Evolutionary conservation across 2,113 vertebrate species (phyloP), one percentile per base, ranked within the genome.

Genomic region (Brevimyrus niger): DNA sequence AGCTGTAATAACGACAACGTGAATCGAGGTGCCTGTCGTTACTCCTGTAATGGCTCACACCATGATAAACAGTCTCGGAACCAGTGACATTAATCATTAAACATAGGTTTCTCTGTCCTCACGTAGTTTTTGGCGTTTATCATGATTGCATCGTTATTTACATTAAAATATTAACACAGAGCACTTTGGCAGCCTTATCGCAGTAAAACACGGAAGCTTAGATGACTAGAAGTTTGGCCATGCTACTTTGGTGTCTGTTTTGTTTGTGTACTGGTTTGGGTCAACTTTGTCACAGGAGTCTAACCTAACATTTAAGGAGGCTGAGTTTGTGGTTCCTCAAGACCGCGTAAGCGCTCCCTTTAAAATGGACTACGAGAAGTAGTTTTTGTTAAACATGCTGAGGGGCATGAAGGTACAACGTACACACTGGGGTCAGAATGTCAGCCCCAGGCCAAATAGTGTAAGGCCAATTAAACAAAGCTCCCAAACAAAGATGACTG

Each of bases 311-410:
- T 84, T 47, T 44, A 82, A 82, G 17, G 21, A 21, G 82, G 7
- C 83, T 27, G 3, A 15, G 46, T 23, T 4, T 47, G 46, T 48
- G 83, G 10, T 42, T 73, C 15, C 19, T 88, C 46, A 76, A 13
- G 65, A 61, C 46, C 50, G 8, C 91, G 90, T 90, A 88, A 61
- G 51, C 88, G 90, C 80, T 58, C 89, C 82, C n/a, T 53, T 65
- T 19, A 90, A 50, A 35, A 87, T 83, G 47, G 65, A 88, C 47
- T 88, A 76, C 51, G 53, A 58, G 76, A 53, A 50, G 13, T 61
- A n/a, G 61, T 2, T 69, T 85, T 55, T 85, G 38, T 73, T 23
- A 23, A 27, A 51, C 73, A 69, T 15, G 15, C 3, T 80, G 73
- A 38, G 73, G 15, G 17, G 46, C 44, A 76, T 38, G 89, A 53